A percentile compares a stretch with the other conserved stretches of the same genome.
Evolutionary conservation across 2,113 vertebrate genomes (phyloP).

Genomic region (Meles meles): DNA sequence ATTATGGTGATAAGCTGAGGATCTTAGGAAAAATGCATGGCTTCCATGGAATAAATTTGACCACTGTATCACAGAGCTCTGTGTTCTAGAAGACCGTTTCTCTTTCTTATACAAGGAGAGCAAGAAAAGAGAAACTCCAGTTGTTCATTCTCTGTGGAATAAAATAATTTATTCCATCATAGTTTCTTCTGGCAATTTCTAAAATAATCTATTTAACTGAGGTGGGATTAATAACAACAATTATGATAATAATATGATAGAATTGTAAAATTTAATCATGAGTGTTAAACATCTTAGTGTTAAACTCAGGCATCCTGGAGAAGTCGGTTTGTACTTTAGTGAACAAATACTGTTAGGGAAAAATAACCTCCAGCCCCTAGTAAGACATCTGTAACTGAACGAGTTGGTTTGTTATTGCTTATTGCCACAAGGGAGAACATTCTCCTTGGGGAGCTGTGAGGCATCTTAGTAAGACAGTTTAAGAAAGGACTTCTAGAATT

Average conservation of each 20-base stretch:
- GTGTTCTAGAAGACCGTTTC: not conserved
- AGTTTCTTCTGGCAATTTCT: not conserved
- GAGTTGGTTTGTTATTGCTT: not conserved
- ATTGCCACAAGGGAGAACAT: not conserved
- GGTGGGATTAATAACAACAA: not conserved
- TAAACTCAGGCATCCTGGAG: not conserved
- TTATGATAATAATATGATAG: not conserved
- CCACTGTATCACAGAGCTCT: not conserved
- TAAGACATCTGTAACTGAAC: not conserved
- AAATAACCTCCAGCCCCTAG: not conserved
- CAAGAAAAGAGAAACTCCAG: not conserved
- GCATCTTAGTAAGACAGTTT: not conserved
- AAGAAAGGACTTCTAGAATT: not conserved
- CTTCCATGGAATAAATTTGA: not conserved
- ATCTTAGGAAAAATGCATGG: conserved; percentile 11
- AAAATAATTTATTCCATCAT: not conserved
- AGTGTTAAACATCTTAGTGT: not conserved
- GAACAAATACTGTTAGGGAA: not conserved
- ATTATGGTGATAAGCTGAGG: not conserved
- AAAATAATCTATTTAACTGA: not conserved
- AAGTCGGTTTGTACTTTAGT: not conserved
- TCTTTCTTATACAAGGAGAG: not conserved
- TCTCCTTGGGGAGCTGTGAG: not conserved
- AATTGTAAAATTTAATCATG: not conserved
- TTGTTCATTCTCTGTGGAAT: not conserved